Conservation (phyloP, 2,113 vertebrate genomes). For the Eptatretus burgeri region DNA sequence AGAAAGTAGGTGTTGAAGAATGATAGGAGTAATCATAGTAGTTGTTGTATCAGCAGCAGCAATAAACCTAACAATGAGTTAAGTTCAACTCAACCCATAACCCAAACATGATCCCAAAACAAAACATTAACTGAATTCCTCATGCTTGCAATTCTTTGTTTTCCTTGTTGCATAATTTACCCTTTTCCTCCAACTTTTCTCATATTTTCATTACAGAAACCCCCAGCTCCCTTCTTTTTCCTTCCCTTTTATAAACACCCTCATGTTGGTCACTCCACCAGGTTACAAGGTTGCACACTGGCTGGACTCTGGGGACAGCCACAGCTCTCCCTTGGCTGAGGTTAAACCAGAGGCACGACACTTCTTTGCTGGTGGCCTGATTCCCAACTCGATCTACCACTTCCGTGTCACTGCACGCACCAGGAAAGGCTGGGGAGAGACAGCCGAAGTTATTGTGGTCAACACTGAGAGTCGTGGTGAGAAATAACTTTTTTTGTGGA, state of each 20-base stretch:
- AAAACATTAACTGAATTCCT: too few species aligned
- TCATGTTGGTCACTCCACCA: not conserved
- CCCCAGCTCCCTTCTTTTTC: not conserved
- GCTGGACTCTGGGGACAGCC: not conserved
- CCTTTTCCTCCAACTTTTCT: too few species aligned
- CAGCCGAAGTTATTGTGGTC: not conserved
- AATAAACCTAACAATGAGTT: too few species aligned
- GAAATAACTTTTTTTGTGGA: not conserved
- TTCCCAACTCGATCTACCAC: slow-evolving; percentile 5
- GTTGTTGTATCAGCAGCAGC: too few species aligned
- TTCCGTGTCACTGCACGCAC: slow-evolving; percentile 5
- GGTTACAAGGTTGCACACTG: not conserved
- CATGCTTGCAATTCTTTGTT: too few species aligned
- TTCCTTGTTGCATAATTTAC: too few species aligned
- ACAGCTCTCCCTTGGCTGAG: not conserved
- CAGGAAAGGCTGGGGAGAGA: slow-evolving; percentile 2
- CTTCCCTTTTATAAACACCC: not conserved
- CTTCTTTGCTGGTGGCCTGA: slow-evolving; percentile 1
- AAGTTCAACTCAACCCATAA: too few species aligned
- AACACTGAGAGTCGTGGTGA: slow-evolving; percentile 2
- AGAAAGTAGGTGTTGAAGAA: too few species aligned
- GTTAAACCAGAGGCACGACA: not conserved
- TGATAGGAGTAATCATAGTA: too few species aligned
- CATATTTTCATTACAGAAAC: too few species aligned
- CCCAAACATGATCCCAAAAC: too few species aligned